Evolutionary conservation across 2,797 vertebrate species (phyloP).

Genomic region (Melopsittacus undulatus): DNA sequence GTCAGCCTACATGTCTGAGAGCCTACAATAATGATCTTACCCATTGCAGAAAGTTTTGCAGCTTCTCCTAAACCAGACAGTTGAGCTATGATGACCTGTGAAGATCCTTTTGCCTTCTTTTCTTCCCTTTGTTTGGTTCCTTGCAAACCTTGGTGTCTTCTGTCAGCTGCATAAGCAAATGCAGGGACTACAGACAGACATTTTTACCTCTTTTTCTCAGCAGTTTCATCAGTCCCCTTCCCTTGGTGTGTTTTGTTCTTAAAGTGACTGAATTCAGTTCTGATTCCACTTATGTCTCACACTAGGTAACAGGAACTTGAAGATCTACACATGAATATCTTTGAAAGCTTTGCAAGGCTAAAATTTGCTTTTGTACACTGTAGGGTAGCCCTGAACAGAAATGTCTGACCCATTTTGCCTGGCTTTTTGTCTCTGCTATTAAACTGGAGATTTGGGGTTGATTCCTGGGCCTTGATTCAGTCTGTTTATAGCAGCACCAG

Average conservation of each 20-base stretch:
- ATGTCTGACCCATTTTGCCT: neutral
- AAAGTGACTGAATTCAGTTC: neutral
- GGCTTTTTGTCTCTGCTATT: neutral
- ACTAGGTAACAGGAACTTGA: neutral
- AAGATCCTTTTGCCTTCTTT: neutral
- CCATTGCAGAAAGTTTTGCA: neutral
- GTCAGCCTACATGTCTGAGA: neutral
- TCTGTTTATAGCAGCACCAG: neutral
- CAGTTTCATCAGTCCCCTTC: neutral
- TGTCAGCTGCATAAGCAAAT: neutral
- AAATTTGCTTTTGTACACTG: neutral
- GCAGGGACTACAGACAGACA: neutral
- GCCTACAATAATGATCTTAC: neutral
- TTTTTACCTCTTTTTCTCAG: slow-evolving; percentile 2
- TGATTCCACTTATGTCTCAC: slow-evolving; percentile 9
- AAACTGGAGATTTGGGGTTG: neutral
- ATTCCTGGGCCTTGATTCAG: neutral
- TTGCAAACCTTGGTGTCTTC: neutral
- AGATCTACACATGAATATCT: neutral
- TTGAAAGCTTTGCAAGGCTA: neutral
- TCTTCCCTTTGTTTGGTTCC: neutral
- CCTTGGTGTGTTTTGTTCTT: neutral
- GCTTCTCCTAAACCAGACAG: neutral
- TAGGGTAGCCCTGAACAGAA: neutral
- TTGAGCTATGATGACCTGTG: neutral